phyloP scores from a whole-genome alignment of 1,140 invertebrate species.

The Subanguina moxae region DNA sequence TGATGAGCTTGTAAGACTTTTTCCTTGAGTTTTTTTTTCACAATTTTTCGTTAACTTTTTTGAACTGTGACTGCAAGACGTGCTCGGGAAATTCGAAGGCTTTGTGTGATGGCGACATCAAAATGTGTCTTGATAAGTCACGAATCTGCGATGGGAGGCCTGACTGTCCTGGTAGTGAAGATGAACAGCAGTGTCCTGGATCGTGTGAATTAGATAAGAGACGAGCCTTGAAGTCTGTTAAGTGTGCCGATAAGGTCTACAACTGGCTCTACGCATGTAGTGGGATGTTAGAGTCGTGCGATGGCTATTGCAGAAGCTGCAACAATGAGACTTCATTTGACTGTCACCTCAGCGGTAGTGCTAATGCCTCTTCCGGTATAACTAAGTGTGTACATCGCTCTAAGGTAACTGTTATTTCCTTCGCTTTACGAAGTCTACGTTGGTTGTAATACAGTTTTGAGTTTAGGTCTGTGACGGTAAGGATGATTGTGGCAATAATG shows the following conservation, averaged over 20 bases:
- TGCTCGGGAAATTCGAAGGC: constrained; percentile 28
- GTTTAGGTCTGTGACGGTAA: constrained; percentile 41
- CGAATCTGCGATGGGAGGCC: constrained; percentile 33
- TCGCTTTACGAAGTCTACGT: background rate
- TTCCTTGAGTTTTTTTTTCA: background rate
- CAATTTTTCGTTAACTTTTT: constrained; percentile 12
- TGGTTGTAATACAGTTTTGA: background rate
- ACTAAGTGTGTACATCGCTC: background rate
- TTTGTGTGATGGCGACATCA: constrained; percentile 30
- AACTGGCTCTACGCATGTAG: constrained; percentile 32
- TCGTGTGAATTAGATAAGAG: constrained; percentile 9
- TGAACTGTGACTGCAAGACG: constrained; percentile 39
- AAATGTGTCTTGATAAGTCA: constrained; percentile 25
- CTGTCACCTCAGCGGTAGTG: background rate
- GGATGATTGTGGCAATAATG: constrained; percentile 28
- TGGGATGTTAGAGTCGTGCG: constrained; percentile 8
- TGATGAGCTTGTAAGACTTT: constrained; percentile 34
- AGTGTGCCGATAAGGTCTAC: constrained; percentile 21
- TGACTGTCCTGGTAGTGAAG: constrained; percentile 44
- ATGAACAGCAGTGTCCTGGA: constrained; percentile 38
- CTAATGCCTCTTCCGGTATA: constrained; percentile 1
- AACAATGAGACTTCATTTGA: background rate
- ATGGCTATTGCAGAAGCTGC: background rate
- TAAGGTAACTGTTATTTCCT: background rate
- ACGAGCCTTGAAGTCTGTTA: background rate